Base-by-base conservation (phyloP, 2,888 invertebrate genomes). In the Lepeophtheirus nordmannii region DNA sequence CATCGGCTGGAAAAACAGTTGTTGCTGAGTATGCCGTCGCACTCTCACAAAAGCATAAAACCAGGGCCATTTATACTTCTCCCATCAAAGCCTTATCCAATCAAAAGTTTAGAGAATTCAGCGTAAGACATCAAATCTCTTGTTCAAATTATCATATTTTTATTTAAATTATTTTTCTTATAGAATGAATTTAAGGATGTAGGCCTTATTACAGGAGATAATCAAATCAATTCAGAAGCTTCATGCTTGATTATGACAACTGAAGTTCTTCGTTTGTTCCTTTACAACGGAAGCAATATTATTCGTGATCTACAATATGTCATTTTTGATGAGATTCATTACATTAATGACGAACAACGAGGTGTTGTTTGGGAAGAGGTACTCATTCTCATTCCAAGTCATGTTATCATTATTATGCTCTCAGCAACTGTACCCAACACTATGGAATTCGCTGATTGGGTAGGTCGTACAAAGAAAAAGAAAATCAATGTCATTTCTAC, bases 301-400 rank as follows among this genome's bases (percentile, higher is more conserved):
- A 87, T 94, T 0, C 82, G 94, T 58, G 97, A 99, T 76, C 79
- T 99, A 66, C 97, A 99, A 75, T 98, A 92, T 79, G 98, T 98
- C 2, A 91, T 98, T 72, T 98, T 98, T 74, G 98, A 98, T 76
- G 98, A 99, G 78, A 94, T 97, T 10, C 98, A 99, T 76, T 98
- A 99, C 74, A 91, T 99, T 69, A 98, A 97, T 76, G 92, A 99
- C 77, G 82, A 85, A 57, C 91, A 93, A 84, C 80, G 98, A 69
- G 98, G 98, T 12, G 93, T 97, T 73, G 98, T 98, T 0, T 99
- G 98, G 98, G 98, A 98, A 76, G 97, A 99, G 77, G 93, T 92
- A 0, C 79, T 98, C 5, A 99, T 98, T 71, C 82, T 99, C 74
- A 77, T 98, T 65, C 97, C 98, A 0, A 83, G 86, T 9, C 91